Evolutionary conservation across 37 sponge, comb jelly and placozoan genomes (phyloP).

Genomic region (Hormiphora californensis): DNA sequence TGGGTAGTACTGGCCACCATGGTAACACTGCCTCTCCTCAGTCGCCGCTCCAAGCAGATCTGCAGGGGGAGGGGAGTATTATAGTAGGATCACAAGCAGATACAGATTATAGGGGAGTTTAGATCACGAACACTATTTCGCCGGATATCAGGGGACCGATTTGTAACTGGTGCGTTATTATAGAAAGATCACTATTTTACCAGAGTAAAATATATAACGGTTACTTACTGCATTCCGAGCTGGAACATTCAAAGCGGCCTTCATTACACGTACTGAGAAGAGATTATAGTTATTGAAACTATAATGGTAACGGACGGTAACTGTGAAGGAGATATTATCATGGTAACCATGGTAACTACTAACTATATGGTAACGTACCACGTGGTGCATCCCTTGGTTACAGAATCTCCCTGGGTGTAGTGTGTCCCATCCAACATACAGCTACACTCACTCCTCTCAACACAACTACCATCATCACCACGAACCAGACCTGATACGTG

Average conservation of each 20-base stretch:
- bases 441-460: neutral
- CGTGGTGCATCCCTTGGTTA: neutral
- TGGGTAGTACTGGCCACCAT: neutral
- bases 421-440: neutral
- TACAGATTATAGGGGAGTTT: too few species aligned
- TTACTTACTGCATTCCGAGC: neutral
- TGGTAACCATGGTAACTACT: neutral
- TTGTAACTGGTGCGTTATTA: too few species aligned
- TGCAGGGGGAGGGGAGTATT: neutral
- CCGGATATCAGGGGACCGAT: too few species aligned
- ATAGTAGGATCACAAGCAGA: neutral
- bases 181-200: neutral
- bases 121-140: too few species aligned
- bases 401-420: neutral
- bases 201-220: neutral
- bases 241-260: neutral
- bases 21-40: neutral
- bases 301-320: neutral
- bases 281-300: neutral
- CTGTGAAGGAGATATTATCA: too few species aligned
- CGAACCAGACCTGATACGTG: neutral
- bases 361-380: neutral
- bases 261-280: neutral
- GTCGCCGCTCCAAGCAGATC: neutral
- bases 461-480: neutral